phyloP scores from a whole-genome alignment of 2,888 invertebrate species.

The Eupithecia exiguata region DNA sequence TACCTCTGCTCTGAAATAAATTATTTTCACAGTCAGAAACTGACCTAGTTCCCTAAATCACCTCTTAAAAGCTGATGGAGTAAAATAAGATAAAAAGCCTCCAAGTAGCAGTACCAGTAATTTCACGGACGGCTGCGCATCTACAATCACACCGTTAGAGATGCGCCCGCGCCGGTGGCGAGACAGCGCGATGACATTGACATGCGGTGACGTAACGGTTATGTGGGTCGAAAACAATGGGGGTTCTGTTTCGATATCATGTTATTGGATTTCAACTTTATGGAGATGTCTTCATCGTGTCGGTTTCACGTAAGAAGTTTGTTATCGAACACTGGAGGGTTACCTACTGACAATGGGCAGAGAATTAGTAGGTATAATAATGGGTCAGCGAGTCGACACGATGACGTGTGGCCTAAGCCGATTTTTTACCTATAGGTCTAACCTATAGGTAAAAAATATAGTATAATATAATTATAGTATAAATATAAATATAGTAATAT shows the following conservation, averaged over 20 bases:
- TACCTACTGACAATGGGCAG: no score
- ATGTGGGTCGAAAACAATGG: constrained; percentile 52
- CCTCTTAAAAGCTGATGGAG: neutral
- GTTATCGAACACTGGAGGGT: neutral
- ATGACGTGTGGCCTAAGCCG: no score
- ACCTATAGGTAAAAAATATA: no score
- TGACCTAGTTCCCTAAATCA: neutral
- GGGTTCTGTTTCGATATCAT: constrained; percentile 33
- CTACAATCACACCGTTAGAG: constrained; percentile 58
- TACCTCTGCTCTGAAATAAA: neutral
- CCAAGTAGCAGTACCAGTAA: constrained; percentile 48
- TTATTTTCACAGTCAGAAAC: neutral
- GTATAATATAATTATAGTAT: no score
- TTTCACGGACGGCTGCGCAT: constrained; percentile 55
- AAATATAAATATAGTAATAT: no score
- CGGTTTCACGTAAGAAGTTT: constrained; percentile 1
- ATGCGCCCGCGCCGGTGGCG: constrained; percentile 36
- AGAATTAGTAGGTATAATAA: no score
- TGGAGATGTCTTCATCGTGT: neutral
- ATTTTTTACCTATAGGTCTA: no score
- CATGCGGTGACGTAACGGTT: constrained; percentile 54
- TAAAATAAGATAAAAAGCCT: constrained; percentile 21
- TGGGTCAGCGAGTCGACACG: neutral
- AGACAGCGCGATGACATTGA: constrained; percentile 53
- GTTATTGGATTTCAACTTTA: constrained; percentile 21